These are phyloP conservation scores for Campoletis sonorensis DNA, from an alignment of 1,140 invertebrate species.

Conservation along the genomic window DNA sequence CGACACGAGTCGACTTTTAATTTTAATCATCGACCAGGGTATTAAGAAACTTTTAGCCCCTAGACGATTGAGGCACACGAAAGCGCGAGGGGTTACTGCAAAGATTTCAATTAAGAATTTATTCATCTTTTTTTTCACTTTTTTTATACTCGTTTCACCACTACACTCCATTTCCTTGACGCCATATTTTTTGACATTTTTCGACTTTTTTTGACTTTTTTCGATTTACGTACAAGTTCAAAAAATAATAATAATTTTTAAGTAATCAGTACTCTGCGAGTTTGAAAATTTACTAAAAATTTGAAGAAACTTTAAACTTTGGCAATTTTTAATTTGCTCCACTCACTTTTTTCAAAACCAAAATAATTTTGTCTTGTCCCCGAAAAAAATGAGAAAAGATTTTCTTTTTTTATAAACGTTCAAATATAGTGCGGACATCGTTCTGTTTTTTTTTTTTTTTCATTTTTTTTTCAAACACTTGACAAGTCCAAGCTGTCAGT, in stretches of 20 bases:
- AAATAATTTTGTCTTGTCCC: no score
- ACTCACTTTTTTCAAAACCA: no score
- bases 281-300: no score
- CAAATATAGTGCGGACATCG: neutral
- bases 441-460: no score
- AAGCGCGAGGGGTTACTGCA: conserved; percentile 49
- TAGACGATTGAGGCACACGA: conserved; percentile 8
- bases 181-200: neutral
- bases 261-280: no score
- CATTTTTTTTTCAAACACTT: neutral
- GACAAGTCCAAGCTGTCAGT: neutral
- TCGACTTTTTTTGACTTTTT: no score
- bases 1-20: conserved; percentile 68
- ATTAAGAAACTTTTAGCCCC: conserved; percentile 65
- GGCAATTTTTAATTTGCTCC: no score
- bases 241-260: no score
- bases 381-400: no score
- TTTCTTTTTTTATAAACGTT: no score
- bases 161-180: neutral
- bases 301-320: no score
- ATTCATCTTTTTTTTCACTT: conserved; percentile 58
- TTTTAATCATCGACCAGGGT: conserved; percentile 68
- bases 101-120: conserved; percentile 70
- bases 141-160: conserved; percentile 38
- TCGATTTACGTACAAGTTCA: no score